These are phyloP conservation scores for Chromis chromis DNA, from an alignment of 2,797 vertebrate genomes.

Conservation along the genomic window DNA sequence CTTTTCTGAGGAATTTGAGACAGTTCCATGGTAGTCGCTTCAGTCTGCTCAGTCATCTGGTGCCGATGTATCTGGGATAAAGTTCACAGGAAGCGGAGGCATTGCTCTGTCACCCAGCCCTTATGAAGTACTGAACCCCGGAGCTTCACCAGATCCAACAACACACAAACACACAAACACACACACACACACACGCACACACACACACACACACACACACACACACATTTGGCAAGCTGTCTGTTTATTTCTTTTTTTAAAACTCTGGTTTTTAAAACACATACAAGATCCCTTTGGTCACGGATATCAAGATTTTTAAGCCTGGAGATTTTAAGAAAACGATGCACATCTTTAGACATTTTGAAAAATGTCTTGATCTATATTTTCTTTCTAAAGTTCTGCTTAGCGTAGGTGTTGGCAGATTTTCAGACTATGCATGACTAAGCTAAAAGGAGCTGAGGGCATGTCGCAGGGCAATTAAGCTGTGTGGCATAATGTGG, in stretches of 20 bases:
- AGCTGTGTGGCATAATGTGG: conserved; percentile 10
- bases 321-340: not conserved
- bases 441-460: conserved; percentile 18
- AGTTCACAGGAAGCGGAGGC: conserved; percentile 62
- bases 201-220: conserved; percentile 6
- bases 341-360: not conserved
- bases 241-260: not conserved
- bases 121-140: conserved; percentile 22
- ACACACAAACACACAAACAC: conserved; percentile 6
- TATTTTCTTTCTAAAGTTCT: not conserved
- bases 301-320: not conserved
- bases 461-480: not conserved
- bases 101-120: conserved; percentile 17
- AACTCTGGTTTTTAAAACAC: not conserved
- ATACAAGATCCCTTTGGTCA: not conserved
- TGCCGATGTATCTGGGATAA: conserved; percentile 57
- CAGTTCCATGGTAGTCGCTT: conserved; percentile 1
- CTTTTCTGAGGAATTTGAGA: conserved; percentile 18
- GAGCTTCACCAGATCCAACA: conserved; percentile 28
- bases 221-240: conserved; percentile 5
- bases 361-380: too few relatives aligned
- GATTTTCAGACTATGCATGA: conserved; percentile 23
- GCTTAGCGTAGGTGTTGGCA: not conserved
- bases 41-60: conserved; percentile 35
- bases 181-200: conserved; percentile 6